These are phyloP conservation scores for Pygoscelis antarcticus DNA, from an alignment of 2,113 vertebrate genomes.

Conservation along the genomic window DNA sequence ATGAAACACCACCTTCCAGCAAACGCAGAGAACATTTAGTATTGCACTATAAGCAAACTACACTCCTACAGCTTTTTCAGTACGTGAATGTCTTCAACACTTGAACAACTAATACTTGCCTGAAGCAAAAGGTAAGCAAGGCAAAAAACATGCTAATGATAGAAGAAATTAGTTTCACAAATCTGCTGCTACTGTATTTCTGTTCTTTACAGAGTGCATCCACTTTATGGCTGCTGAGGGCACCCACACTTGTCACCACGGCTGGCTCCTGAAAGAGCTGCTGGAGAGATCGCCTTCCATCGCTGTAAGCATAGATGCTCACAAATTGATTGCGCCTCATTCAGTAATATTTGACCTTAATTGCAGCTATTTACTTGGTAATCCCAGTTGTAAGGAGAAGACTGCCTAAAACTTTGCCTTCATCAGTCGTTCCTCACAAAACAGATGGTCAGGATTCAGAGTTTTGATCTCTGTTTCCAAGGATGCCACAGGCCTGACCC, in stretches of 20 bases:
- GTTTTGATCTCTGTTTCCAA: neutral
- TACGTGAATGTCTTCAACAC: neutral
- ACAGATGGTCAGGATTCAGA: neutral
- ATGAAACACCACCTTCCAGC: slow-evolving; percentile 21
- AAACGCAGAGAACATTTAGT: neutral
- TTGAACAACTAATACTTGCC: neutral
- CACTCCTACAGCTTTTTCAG: neutral
- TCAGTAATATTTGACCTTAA: neutral
- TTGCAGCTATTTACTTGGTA: neutral
- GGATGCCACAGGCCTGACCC: neutral
- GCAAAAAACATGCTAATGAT: neutral
- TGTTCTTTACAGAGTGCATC: neutral
- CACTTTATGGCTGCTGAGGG: neutral
- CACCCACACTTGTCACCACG: neutral
- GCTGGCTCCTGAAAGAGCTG: neutral
- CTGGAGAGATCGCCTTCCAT: fast-evolving
- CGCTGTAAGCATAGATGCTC: neutral
- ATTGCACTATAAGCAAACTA: neutral
- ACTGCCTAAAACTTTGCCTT: neutral
- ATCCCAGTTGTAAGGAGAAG: neutral
- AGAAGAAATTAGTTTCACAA: neutral
- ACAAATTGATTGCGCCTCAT: neutral
- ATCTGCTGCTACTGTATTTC: neutral
- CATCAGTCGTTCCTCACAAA: neutral
- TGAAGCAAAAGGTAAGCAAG: neutral